Evolutionary conservation across 2,113 vertebrate species (phyloP), one percentile per base, ranked within the genome.

Genomic region (Nerophis ophidion): DNA sequence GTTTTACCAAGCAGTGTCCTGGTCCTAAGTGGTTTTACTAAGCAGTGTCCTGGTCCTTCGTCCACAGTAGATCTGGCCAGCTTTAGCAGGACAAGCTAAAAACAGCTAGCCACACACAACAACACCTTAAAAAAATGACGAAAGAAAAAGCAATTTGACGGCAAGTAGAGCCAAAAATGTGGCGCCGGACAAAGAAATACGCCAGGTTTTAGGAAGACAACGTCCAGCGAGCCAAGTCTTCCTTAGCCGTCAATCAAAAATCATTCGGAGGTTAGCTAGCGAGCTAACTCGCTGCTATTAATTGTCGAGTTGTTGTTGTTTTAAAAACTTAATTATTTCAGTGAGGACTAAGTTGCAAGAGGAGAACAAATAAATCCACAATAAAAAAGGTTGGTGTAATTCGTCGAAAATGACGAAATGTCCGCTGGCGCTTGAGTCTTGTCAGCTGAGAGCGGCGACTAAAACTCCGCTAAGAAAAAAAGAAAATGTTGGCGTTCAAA

Each of bases 31-130:
- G 64, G 75, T 66, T 81, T 68, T 71, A 55, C 72, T 58, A 75
- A 53, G 70, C 26, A 26, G 26, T 35, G n/a, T 48, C 55, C 80
- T 67, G 38, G 55, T 56, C 82, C 81, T 87, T 88, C 86, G 85
- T 87, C 84, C 83, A 73, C 72, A 57, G 46, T 35, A 70, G 85
- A 81, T 76, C 81, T 86, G 83, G 82, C 85, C 83, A 81, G 82
- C 63, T 71, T 66, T 83, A 85, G 83, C 85, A 72, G 64, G 62
- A 35, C 8, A 42, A 80, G 81, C 82, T 80, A 66, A 66, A 64
- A 5, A 71, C 34, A 64, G 80, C 76, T 74, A 76, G 64, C 60
- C 49, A 63, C 45, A 38, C 63, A 60, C 47, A 40, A 26, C 26
- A 7, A 44, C 42, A 8, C 16, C 10, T 17, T 11, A 26, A 26